Percentiles rank a stretch among this genome's conserved stretches.
Evolutionary conservation across 2,888 invertebrate species (phyloP).

Genomic region (Thymelicus sylvestris): DNA sequence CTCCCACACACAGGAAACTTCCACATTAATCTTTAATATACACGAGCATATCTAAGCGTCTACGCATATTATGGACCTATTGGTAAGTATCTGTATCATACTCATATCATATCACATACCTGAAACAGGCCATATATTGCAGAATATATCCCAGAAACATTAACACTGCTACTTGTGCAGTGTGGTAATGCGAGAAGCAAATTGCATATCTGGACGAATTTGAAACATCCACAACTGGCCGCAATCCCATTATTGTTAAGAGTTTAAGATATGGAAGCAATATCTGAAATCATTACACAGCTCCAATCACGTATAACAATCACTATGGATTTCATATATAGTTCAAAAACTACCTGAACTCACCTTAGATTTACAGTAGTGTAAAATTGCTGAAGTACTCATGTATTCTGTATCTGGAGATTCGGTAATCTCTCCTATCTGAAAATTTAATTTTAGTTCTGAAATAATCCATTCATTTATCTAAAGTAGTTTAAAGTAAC

Average conservation of each 20-base stretch:
- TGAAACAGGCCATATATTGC: conserved; percentile 92
- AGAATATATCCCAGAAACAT: conserved; percentile 89
- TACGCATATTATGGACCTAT: too few relatives aligned
- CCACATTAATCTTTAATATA: too few relatives aligned
- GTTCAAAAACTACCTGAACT: conserved; percentile 28
- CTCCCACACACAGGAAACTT: too few relatives aligned
- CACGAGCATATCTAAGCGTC: too few relatives aligned
- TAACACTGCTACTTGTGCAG: conserved; percentile 86
- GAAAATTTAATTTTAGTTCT: conserved; percentile 43
- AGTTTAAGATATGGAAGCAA: conserved; percentile 90
- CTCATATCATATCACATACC: conserved; percentile 71
- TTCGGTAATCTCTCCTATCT: conserved; percentile 90
- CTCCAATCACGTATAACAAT: neutral
- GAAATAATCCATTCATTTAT: neutral
- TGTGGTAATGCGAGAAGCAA: conserved; percentile 88
- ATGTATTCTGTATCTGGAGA: conserved; percentile 87
- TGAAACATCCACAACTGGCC: conserved; percentile 87
- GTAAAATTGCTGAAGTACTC: conserved; percentile 91
- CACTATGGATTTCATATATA: neutral
- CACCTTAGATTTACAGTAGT: conserved; percentile 92
- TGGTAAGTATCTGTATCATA: neutral
- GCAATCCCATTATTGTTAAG: conserved; percentile 89
- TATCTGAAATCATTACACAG: conserved; percentile 78
- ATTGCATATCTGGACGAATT: conserved; percentile 85
- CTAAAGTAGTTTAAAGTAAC: too few relatives aligned